phyloP scores from a whole-genome alignment of 1,140 invertebrate species.

The Zaprionus ghesquierei region DNA sequence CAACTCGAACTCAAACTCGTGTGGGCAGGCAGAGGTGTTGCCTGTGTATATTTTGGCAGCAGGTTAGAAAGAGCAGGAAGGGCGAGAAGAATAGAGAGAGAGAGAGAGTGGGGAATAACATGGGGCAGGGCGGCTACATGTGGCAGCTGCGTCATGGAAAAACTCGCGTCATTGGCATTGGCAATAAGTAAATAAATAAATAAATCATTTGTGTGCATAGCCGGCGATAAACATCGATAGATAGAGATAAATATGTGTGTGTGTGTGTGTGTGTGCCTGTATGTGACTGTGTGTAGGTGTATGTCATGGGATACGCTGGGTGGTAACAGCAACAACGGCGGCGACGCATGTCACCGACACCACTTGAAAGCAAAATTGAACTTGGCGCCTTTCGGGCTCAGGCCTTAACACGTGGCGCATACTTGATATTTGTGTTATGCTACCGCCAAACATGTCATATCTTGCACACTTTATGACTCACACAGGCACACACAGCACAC shows the following conservation, averaged over 20 bases:
- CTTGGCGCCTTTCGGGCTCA: slow-evolving; percentile 58
- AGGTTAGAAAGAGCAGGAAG: background rate
- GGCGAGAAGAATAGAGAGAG: background rate
- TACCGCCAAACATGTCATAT: slow-evolving; percentile 43
- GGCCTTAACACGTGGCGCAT: slow-evolving; percentile 62
- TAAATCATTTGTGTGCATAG: slow-evolving; percentile 73
- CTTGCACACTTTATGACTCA: slow-evolving; percentile 37
- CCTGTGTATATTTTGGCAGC: background rate
- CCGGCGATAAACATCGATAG: slow-evolving; percentile 47
- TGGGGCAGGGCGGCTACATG: slow-evolving; percentile 18
- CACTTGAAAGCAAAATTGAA: slow-evolving; percentile 73
- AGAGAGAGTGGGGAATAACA: background rate
- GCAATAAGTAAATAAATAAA: slow-evolving; percentile 78
- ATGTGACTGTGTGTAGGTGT: slow-evolving; percentile 1
- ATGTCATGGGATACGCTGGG: slow-evolving; percentile 6
- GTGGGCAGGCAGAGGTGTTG: background rate
- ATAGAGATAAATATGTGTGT: slow-evolving; percentile 25
- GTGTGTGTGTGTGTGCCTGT: background rate
- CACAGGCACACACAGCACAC: background rate
- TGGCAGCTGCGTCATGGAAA: slow-evolving; percentile 65
- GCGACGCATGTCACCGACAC: slow-evolving; percentile 35
- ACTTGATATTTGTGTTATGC: slow-evolving; percentile 53
- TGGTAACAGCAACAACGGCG: slow-evolving; percentile 28
- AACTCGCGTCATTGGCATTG: slow-evolving; percentile 65
- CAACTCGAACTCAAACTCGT: slow-evolving; percentile 21